Evolutionary conservation across 2,113 vertebrate genomes (phyloP), one percentile per base, ranked within the genome.

Genomic region (Alosa alosa): DNA sequence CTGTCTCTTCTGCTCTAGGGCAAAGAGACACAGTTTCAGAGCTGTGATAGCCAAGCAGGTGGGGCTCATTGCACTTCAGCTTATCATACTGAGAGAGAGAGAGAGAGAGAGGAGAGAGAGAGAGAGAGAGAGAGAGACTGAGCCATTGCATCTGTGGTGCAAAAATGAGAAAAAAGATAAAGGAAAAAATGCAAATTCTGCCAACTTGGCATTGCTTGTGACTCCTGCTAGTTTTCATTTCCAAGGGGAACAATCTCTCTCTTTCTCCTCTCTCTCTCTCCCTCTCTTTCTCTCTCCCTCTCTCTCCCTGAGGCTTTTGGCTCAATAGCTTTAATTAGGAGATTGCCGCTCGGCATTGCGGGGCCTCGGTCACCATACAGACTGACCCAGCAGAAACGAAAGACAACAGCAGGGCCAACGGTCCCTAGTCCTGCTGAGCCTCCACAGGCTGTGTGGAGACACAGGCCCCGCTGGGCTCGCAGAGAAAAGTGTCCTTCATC

Each of bases 271-370:
- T 75, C 81, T 87, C 82, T 36, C 39, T 39, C 52, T 60, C 36
- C 22, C 83, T 83, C 31, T 64, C 49, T 52, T 50, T 41, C 31
- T 17, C 52, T 83, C 47, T 44, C 15, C n/a, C 50, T 57, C 82
- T 39, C 39, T 83, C 50, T 83, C n/a, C 18, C 47, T 39, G 36
- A 57, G 18, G 50, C 25, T 57, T 57, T 83, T 57, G 39, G 39
- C 41, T 60, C 44, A 86, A 87, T 85, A 88, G 82, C 90, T 93
- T 93, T 94, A 94, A 94, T 94, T 93, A 94, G 93, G 91, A 91
- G 91, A 91, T 89, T 85, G 90, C 82, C 81, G 90, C 89, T 86
- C 88, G 83, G 41, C 88, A 86, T 49, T 72, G 25, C 20, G 72
- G 84, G 57, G 22, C 89, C 85, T 88, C 89, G 78, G 84, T 85